Percentiles rank a stretch among this genome's conserved stretches.
Conservation (phyloP, 1,140 invertebrate species). For the Cyclina sinensis region DNA sequence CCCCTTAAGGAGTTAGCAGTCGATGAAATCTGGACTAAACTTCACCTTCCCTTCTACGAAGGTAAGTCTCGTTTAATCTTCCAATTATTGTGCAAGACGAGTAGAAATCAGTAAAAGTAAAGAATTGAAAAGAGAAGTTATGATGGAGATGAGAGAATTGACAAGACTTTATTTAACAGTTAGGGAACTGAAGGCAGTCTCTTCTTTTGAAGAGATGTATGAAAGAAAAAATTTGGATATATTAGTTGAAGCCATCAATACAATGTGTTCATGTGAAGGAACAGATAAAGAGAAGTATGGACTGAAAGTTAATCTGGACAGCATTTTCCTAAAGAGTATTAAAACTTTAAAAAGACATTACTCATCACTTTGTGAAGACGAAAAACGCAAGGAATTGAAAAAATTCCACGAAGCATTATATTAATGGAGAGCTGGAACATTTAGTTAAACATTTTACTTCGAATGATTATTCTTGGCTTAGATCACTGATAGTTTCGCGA, state of each 20-base stretch:
- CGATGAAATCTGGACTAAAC: too few relatives aligned
- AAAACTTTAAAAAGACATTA: not conserved
- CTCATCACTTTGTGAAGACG: not conserved
- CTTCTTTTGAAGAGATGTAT: not conserved
- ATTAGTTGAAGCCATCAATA: conserved; percentile 1
- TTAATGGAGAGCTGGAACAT: not conserved
- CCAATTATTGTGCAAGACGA: not conserved
- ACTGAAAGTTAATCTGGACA: not conserved
- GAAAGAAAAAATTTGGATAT: not conserved
- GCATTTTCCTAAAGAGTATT: not conserved
- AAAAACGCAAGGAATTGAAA: not conserved
- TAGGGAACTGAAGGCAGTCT: not conserved
- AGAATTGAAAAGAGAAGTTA: conserved; percentile 1
- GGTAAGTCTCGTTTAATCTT: too few relatives aligned
- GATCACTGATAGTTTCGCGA: conserved; percentile 46
- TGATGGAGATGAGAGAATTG: not conserved
- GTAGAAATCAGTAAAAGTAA: conserved; percentile 14
- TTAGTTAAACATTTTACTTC: conserved; percentile 36
- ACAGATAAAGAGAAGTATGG: not conserved
- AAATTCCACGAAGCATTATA: conserved; percentile 2
- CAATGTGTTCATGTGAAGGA: not conserved
- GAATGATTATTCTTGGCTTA: conserved; percentile 39
- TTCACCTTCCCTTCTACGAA: too few relatives aligned
- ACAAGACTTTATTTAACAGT: conserved; percentile 1
- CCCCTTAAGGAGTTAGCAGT: too few relatives aligned